These are phyloP conservation scores for Melopsittacus undulatus DNA, from an alignment of 2,797 vertebrate genomes.

Conservation along the genomic window DNA sequence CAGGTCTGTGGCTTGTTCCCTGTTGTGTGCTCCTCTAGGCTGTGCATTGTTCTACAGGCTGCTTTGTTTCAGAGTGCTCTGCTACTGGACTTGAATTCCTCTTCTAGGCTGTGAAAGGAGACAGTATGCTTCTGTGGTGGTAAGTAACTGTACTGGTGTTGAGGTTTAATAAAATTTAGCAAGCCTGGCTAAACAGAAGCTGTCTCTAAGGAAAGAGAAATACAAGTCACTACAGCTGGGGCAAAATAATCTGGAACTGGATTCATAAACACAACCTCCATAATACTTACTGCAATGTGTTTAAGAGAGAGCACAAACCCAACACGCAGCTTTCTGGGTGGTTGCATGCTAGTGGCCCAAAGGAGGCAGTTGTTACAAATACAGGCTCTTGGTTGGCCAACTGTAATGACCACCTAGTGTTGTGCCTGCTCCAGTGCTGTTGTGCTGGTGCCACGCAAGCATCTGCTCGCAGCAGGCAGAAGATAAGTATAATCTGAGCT, in stretches of 20 bases:
- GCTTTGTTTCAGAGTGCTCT: neutral
- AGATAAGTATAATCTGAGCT: neutral
- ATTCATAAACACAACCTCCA: neutral
- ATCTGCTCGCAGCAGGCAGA: neutral
- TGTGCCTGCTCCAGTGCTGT: neutral
- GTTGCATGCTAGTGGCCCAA: neutral
- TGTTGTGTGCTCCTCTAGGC: neutral
- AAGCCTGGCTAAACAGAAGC: neutral
- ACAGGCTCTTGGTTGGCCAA: constrained; percentile 19
- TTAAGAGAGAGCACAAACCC: neutral
- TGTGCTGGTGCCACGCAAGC: neutral
- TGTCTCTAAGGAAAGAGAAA: neutral
- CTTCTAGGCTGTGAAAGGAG: neutral
- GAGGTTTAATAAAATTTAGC: neutral
- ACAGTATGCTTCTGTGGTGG: neutral
- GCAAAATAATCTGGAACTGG: neutral
- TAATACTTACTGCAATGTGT: neutral
- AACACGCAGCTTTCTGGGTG: neutral
- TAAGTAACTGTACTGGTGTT: neutral
- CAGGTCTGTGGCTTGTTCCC: neutral
- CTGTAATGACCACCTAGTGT: neutral
- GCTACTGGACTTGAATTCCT: neutral
- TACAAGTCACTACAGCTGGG: neutral
- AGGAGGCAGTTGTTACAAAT: neutral
- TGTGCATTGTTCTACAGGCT: neutral